Evolutionary conservation across 2,113 vertebrate genomes (phyloP).

Genomic region (Psettodes erumei): DNA sequence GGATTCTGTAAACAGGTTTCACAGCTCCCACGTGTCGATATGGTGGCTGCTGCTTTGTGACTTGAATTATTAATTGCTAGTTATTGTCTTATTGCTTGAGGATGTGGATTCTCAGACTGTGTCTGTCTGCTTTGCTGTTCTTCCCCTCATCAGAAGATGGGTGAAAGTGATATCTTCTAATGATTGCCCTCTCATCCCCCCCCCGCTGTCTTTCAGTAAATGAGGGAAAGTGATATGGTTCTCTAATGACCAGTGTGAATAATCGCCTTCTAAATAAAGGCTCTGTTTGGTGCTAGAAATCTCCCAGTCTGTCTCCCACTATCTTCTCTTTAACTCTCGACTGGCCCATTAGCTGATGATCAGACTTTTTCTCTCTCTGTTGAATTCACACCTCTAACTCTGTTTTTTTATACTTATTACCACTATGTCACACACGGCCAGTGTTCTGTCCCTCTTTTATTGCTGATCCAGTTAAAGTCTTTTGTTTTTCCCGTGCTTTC

Average conservation of each 20-base stretch:
- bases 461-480: constrained; percentile 6
- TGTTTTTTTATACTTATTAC: constrained; percentile 1
- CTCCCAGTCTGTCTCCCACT: constrained; percentile 64
- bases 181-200: constrained; percentile 79
- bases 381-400: constrained; percentile 19
- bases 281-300: constrained; percentile 78
- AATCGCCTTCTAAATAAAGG: constrained; percentile 87
- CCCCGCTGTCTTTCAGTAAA: constrained; percentile 85
- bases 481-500: constrained; percentile 13
- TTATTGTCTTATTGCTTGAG: constrained; percentile 70
- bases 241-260: constrained; percentile 87
- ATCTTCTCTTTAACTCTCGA: constrained; percentile 40
- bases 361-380: constrained; percentile 22
- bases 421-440: background rate
- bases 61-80: constrained; percentile 71
- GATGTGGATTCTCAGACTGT: constrained; percentile 60
- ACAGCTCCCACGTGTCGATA: constrained; percentile 29
- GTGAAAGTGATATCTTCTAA: constrained; percentile 85
- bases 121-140: constrained; percentile 40
- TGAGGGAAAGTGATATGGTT: constrained; percentile 86
- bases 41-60: constrained; percentile 44
- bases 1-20: constrained; percentile 28
- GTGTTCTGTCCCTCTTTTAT: constrained; percentile 30
- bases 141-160: constrained; percentile 76
- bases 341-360: constrained; percentile 18